Evolutionary conservation across 2,113 vertebrate genomes (phyloP), one percentile per base, ranked within the genome.

Genomic region (Guaruba guarouba): DNA sequence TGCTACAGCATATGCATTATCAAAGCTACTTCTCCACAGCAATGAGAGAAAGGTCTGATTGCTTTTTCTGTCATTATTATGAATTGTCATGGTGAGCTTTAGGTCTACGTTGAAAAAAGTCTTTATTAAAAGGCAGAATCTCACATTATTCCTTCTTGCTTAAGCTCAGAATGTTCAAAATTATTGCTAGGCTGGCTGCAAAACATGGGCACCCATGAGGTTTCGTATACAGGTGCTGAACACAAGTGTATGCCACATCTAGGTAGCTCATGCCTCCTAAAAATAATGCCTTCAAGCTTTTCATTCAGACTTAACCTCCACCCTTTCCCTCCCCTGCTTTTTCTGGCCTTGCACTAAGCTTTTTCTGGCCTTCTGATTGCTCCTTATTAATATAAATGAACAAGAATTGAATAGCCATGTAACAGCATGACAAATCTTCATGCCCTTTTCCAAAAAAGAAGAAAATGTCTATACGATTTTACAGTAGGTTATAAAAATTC

Each of bases 391-490:
- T 51, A 91, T 78, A 96, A 96, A 86, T 52, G 37, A 96, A 93
- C 25, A 76, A 59, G 63, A 84, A 68, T 11, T 31, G 84, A 92
- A 88, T 33, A 90, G 35, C 74, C 37, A 70, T 35, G 51, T 61
- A 88, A 54, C 35, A 91, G 70, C 23, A 76, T 62, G 78, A 91
- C 83, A 94, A 92, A 97, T 88, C 37, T 48, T 94, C 83, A 90
- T 37, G 70, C 12, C 44, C 92, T 76, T 74, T 88, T 11, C 35
- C 27, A 87, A 81, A 92, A 93, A 91, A 64, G 49, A 88, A 82
- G 35, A 75, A 85, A 64, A 80, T 7, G 49, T 25, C 75, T 41
- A 68, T 67, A 66, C 43, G 73, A 62, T 92, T 97, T 92, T 96
- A 93, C 61, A 94, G 80, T 23, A 85, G 64, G 46, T 78, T 66